These are phyloP conservation scores for Apotomis turbidana DNA, from an alignment of 2,888 invertebrate genomes.

Conservation along the genomic window DNA sequence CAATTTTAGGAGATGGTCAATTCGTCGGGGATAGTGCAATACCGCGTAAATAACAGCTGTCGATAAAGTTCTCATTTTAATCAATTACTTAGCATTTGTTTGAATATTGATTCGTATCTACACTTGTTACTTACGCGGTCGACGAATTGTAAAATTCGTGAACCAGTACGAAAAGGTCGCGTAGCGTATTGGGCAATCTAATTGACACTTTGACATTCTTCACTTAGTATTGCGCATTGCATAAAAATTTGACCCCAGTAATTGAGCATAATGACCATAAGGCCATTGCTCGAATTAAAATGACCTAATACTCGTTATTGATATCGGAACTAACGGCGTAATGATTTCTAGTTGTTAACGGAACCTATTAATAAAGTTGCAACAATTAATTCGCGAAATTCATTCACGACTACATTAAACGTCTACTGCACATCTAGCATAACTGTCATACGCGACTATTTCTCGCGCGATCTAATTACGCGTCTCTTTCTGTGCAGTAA, in stretches of 20 bases:
- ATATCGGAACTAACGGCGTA: background rate
- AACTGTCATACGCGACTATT: no score
- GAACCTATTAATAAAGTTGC: background rate
- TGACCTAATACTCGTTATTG: constrained; percentile 15
- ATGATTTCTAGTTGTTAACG: background rate
- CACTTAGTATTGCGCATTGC: constrained; percentile 23
- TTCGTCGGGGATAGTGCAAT: no score
- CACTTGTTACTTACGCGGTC: no score
- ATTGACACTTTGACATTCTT: constrained; percentile 18
- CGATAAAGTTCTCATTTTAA: no score
- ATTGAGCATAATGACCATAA: constrained; percentile 23
- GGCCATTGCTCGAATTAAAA: constrained; percentile 28
- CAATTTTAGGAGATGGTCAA: no score
- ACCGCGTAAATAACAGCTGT: no score
- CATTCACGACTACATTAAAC: no score
- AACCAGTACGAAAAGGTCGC: background rate
- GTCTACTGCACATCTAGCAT: no score
- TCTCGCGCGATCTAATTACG: no score
- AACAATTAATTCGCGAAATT: background rate
- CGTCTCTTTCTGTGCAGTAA: no score
- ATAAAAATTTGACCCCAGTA: constrained; percentile 32
- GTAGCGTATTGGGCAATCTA: constrained; percentile 15
- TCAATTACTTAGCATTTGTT: no score
- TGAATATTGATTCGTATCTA: fast-evolving
- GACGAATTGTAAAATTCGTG: background rate